phyloP scores from a whole-genome alignment of 2,113 vertebrate species.

The Tyto alba region DNA sequence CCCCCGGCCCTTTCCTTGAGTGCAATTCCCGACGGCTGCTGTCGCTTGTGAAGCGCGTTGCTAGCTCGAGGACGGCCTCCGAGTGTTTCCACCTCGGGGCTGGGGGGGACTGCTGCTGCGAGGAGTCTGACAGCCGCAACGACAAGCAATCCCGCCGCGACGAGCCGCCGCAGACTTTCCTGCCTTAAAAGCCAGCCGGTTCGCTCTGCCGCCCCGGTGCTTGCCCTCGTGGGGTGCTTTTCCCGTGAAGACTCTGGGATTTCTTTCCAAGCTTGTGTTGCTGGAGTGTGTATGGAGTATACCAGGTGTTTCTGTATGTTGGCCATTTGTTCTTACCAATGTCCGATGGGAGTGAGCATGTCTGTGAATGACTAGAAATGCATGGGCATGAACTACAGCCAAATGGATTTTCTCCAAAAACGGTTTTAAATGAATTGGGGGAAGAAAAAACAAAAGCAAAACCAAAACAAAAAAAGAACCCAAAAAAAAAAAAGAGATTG shows the following conservation, averaged over 20 bases:
- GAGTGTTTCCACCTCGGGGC: accelerated
- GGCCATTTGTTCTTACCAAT: slow-evolving; percentile 71
- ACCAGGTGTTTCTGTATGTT: slow-evolving; percentile 72
- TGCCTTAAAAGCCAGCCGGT: slow-evolving; percentile 12
- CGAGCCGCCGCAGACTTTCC: background rate
- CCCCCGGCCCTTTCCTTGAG: accelerated
- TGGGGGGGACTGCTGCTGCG: background rate
- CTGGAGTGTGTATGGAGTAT: slow-evolving; percentile 74
- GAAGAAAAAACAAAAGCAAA: background rate
- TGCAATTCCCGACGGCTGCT: accelerated
- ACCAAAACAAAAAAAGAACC: background rate
- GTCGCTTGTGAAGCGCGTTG: accelerated
- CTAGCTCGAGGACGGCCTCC: accelerated
- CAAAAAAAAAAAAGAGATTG: background rate
- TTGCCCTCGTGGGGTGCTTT: slow-evolving; percentile 1
- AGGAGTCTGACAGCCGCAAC: background rate
- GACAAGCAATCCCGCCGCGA: background rate
- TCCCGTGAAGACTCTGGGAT: slow-evolving; percentile 61
- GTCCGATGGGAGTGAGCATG: slow-evolving; percentile 75
- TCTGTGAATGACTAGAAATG: slow-evolving; percentile 72
- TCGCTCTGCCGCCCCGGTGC: background rate
- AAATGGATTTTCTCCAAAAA: slow-evolving; percentile 80
- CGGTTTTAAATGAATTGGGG: slow-evolving; percentile 24
- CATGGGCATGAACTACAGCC: slow-evolving; percentile 78
- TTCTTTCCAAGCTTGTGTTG: slow-evolving; percentile 78